These are phyloP conservation scores for Diachasmimorpha longicaudata DNA, from an alignment of 1,140 invertebrate genomes.

Conservation along the genomic window DNA sequence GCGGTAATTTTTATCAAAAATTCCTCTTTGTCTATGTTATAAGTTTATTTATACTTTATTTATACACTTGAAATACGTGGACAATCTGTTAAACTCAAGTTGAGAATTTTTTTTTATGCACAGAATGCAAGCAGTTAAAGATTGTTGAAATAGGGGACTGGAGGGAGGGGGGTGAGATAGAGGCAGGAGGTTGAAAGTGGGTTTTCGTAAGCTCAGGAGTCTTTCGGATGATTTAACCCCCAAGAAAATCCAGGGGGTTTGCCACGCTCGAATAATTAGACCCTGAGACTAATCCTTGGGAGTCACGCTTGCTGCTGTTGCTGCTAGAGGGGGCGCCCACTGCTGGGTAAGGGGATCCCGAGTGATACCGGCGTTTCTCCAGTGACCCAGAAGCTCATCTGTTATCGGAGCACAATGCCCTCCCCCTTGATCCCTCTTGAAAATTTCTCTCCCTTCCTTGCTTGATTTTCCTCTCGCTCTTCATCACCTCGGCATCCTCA, in stretches of 20 bases:
- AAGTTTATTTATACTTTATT: too few relatives aligned
- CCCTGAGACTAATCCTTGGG: conserved; percentile 22
- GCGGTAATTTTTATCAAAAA: too few relatives aligned
- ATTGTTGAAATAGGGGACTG: not conserved
- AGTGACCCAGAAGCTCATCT: conserved; percentile 22
- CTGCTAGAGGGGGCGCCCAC: not conserved
- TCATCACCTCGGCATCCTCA: not conserved
- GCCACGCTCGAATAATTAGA: conserved; percentile 23
- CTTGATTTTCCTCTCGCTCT: not conserved
- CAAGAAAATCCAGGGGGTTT: conserved; percentile 15
- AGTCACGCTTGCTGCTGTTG: conserved; percentile 9
- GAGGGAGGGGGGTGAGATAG: not conserved
- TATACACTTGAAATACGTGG: too few relatives aligned
- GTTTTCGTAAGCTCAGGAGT: conserved; percentile 6
- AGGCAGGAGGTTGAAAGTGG: not conserved
- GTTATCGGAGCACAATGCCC: conserved; percentile 15
- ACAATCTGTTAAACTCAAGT: too few relatives aligned
- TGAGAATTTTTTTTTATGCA: not conserved
- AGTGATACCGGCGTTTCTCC: not conserved
- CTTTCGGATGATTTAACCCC: conserved; percentile 21
- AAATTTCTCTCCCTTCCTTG: not conserved
- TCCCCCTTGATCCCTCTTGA: not conserved
- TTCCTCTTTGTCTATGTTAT: too few relatives aligned
- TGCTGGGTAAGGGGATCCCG: not conserved
- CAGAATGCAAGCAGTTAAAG: not conserved